Base-by-base conservation (phyloP, 2,797 vertebrate species). In the Aldrovandia affinis region DNA sequence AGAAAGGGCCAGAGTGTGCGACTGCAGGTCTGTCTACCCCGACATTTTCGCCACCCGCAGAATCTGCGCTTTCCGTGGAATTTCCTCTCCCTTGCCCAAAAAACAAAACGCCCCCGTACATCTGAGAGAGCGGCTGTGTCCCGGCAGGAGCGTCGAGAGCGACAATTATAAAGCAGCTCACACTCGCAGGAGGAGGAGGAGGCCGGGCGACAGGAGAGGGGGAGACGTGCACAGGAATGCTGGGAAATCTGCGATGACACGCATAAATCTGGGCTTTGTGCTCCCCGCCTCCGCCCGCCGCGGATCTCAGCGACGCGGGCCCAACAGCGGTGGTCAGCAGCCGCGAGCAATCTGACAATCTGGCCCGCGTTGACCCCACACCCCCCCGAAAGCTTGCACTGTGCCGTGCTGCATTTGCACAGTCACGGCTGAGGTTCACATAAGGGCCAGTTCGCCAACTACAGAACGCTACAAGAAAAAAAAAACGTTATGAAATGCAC, bases 41-140 rank as follows among this genome's bases (percentile, higher is more conserved):
- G 3, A 89, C 90, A 93, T 93, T 94, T 92, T 90, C 88, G 86
- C 87, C 90, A 91, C 92, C 94, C 91, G 83, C 91, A 93, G 89
- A 93, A 94, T 92, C 92, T 85, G 88, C 87, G 87, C 86, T 89
- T 82, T 87, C 83, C 80, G 87, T 91, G 94, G 93, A 94, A 94
- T 95, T 93, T 95, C 92, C 93, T 95, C 88, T 93, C 87, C 78
- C 85, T 87, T 88, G 86, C 90, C 87, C 77, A 50, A 50, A 50
- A 50, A 70, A 70, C 9, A 33, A 70, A 91, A 89, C 88, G 88
- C 85, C 85, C 87, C 89, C 81, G 81, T 59, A 59, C 77, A 18
- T 70, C 65, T 44, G 55, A 83, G 84, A 42, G 33, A 70, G 33
- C 2, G 28, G 14, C 28, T 1, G 12, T 65, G n/a, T 73, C 33